phyloP scores from a whole-genome alignment of 1,140 invertebrate genomes.

The Bombyx mandarina region DNA sequence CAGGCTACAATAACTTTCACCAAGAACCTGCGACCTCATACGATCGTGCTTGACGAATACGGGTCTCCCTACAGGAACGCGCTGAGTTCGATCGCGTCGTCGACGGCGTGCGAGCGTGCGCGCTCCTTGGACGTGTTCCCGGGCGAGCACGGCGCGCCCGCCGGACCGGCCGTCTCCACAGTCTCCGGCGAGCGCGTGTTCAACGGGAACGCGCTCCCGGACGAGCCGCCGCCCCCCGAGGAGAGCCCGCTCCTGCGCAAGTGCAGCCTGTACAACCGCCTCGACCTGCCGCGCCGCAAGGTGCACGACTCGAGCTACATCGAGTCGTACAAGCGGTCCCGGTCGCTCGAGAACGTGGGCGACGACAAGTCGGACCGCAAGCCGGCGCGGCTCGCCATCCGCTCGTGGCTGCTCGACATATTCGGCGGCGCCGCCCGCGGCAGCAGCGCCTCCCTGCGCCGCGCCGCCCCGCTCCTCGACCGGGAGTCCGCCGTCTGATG shows the following conservation, averaged over 20 bases:
- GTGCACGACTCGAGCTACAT: constrained; percentile 64
- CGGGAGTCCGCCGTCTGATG: constrained; percentile 60
- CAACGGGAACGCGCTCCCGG: constrained; percentile 63
- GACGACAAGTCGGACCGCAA: constrained; percentile 65
- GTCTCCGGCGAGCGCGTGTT: constrained; percentile 54
- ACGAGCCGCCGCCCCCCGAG: constrained; percentile 55
- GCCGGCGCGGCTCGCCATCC: constrained; percentile 72
- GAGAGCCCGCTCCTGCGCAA: constrained; percentile 64
- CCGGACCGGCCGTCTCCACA: constrained; percentile 47
- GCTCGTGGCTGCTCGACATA: constrained; percentile 78
- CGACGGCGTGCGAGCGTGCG: constrained; percentile 36
- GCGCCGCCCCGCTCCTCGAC: constrained; percentile 65
- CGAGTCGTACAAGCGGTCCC: constrained; percentile 78
- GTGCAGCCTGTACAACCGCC: constrained; percentile 56
- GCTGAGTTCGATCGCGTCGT: constrained; percentile 63
- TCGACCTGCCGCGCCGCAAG: constrained; percentile 50
- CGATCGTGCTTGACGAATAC: neutral
- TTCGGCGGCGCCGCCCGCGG: constrained; percentile 76
- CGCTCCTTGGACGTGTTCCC: constrained; percentile 54
- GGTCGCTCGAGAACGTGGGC: constrained; percentile 80
- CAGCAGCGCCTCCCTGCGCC: constrained; percentile 76
- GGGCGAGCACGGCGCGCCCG: constrained; percentile 42
- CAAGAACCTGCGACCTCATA: neutral
- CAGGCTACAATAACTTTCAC: too few relatives aligned
- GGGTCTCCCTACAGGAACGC: constrained; percentile 36